Conservation (phyloP, 2,888 invertebrate genomes). For the Taphrorychus bicolor region DNA sequence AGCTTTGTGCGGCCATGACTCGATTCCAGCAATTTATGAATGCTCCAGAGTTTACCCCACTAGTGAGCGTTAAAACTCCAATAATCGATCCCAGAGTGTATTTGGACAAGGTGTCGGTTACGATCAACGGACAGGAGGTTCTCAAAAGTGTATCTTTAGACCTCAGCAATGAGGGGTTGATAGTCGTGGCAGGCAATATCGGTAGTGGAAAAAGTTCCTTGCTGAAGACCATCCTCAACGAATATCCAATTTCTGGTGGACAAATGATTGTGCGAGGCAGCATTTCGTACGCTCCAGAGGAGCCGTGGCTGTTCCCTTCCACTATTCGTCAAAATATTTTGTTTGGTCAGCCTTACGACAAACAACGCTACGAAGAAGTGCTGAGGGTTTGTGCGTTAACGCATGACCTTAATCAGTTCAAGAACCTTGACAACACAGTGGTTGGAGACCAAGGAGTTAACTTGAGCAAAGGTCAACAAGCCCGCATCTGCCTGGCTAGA, state of each 20-base stretch:
- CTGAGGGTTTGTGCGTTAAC: slow-evolving; percentile 60
- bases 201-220: slow-evolving; percentile 52
- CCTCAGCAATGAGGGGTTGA: slow-evolving; percentile 59
- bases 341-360: slow-evolving; percentile 54
- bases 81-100: slow-evolving; percentile 26
- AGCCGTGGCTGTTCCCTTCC: slow-evolving; percentile 53
- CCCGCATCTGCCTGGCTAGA: slow-evolving; percentile 52
- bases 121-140: slow-evolving; percentile 50
- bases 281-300: slow-evolving; percentile 53
- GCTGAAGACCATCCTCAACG: slow-evolving; percentile 50
- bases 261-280: slow-evolving; percentile 46
- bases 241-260: slow-evolving; percentile 44
- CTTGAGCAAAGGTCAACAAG: slow-evolving; percentile 67
- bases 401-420: slow-evolving; percentile 61
- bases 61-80: not conserved
- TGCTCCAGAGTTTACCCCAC: slow-evolving; percentile 23
- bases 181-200: slow-evolving; percentile 64
- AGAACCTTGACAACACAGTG: slow-evolving; percentile 60
- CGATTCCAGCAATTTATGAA: slow-evolving; percentile 39
- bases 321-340: slow-evolving; percentile 53
- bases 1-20: slow-evolving; percentile 46
- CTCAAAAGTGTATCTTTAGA: slow-evolving; percentile 59
- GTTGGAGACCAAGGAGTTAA: slow-evolving; percentile 70
- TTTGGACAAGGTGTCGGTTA: slow-evolving; percentile 36
- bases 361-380: slow-evolving; percentile 54